Evolutionary conservation across 2,888 invertebrate species (phyloP).

Genomic region (Epinotia bilunana): DNA sequence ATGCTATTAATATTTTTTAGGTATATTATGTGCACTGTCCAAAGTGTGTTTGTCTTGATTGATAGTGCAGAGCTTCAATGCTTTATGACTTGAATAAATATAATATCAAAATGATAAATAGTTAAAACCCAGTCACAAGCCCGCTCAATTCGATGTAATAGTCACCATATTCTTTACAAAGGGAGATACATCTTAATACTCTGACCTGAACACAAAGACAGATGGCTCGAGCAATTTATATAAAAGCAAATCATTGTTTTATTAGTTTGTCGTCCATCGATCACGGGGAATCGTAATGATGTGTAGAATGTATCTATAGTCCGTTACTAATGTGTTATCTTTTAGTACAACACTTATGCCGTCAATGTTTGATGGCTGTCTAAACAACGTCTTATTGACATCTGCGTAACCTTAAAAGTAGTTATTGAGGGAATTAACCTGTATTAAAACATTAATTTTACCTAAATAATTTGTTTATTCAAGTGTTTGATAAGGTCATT

Average conservation of each 20-base stretch:
- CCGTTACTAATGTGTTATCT: slow-evolving; percentile 53
- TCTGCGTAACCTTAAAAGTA: slow-evolving; percentile 17
- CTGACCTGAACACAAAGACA: slow-evolving; percentile 41
- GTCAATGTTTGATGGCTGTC: slow-evolving; percentile 32
- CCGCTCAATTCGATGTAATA: slow-evolving; percentile 13
- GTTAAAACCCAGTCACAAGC: slow-evolving; percentile 2
- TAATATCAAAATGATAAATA: slow-evolving; percentile 24
- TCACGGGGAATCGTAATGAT: slow-evolving; percentile 46
- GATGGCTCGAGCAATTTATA: slow-evolving; percentile 18
- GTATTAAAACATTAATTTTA: not conserved
- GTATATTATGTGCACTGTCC: not conserved
- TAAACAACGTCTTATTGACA: slow-evolving; percentile 29
- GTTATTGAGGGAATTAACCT: not conserved
- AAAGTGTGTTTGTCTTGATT: slow-evolving; percentile 12
- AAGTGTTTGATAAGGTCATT: not conserved
- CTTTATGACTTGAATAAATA: slow-evolving; percentile 8
- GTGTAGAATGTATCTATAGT: slow-evolving; percentile 40
- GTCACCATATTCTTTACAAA: slow-evolving; percentile 25
- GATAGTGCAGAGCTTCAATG: slow-evolving; percentile 14
- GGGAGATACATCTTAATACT: slow-evolving; percentile 44
- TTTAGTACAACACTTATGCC: slow-evolving; percentile 34
- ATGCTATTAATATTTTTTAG: not conserved
- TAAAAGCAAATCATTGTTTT: slow-evolving; percentile 61
- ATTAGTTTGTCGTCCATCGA: slow-evolving; percentile 53
- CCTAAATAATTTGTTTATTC: not conserved